Conservation (phyloP, 2,888 invertebrate genomes). For the Salpingus planirostris region DNA sequence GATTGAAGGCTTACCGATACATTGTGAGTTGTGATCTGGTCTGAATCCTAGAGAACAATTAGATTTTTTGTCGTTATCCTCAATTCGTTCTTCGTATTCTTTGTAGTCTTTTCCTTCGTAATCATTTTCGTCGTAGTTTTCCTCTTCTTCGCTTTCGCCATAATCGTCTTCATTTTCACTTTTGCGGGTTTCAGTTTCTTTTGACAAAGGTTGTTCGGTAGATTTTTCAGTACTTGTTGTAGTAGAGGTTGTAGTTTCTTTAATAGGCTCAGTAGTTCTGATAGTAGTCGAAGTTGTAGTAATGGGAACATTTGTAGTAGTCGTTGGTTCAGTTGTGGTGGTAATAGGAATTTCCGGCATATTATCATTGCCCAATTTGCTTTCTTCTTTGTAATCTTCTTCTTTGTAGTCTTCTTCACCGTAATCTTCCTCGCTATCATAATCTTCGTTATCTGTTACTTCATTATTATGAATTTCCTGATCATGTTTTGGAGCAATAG, state of each 20-base stretch:
- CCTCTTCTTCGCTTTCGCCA: conserved; percentile 4
- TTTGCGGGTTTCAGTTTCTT: not conserved
- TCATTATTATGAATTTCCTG: conserved; percentile 6
- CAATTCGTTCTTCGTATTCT: conserved; percentile 15
- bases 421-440: conserved; percentile 5
- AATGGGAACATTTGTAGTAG: no score
- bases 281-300: no score
- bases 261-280: no score
- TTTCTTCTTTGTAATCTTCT: conserved; percentile 8
- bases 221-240: no score
- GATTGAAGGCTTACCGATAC: conserved; percentile 32
- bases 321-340: no score
- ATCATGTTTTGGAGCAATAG: no score
- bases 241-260: no score
- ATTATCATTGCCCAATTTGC: conserved; percentile 5
- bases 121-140: conserved; percentile 7
- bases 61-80: not conserved
- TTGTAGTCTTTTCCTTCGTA: conserved; percentile 15
- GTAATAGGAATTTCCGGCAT: no score
- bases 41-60: conserved; percentile 6
- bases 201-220: no score
- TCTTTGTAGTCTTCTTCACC: conserved; percentile 10
- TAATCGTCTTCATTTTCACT: conserved; percentile 2
- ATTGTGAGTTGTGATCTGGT: conserved; percentile 34
- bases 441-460: conserved; percentile 8